These are phyloP conservation scores for Rhopalosiphum padi DNA, from an alignment of 1,140 invertebrate species.

Conservation along the genomic window DNA sequence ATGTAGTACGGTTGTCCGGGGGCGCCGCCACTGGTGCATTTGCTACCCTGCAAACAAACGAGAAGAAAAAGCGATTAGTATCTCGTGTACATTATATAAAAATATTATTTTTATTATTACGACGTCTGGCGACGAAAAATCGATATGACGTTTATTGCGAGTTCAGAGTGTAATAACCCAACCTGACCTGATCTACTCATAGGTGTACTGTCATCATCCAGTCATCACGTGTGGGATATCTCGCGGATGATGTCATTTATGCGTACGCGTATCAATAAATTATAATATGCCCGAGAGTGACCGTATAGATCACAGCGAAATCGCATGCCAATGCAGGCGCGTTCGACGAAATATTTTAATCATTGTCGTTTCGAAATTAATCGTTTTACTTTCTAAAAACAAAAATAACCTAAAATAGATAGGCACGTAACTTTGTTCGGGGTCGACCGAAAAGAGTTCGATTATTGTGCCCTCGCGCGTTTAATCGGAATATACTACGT, in stretches of 20 bases:
- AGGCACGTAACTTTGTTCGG: neutral
- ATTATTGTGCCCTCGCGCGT: neutral
- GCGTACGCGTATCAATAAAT: neutral
- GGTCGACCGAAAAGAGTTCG: neutral
- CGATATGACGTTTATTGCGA: neutral
- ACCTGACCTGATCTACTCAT: neutral
- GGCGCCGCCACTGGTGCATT: conserved; percentile 64
- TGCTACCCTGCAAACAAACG: conserved; percentile 63
- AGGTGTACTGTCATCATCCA: neutral
- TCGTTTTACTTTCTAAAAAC: conserved; percentile 8
- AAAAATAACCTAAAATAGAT: neutral
- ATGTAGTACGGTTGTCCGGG: conserved; percentile 67
- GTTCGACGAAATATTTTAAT: neutral
- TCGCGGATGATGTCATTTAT: neutral
- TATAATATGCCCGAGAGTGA: no score
- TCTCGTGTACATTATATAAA: neutral
- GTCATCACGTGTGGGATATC: neutral
- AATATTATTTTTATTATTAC: neutral
- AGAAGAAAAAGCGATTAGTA: neutral
- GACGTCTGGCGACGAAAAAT: neutral
- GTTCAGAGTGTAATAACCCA: neutral
- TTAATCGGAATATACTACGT: neutral
- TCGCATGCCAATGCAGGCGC: neutral
- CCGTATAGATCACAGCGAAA: neutral
- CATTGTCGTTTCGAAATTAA: neutral